Evolutionary conservation across 2,797 vertebrate species (phyloP), one percentile per base, ranked within the genome.

Genomic region (Urophycis tenuis): DNA sequence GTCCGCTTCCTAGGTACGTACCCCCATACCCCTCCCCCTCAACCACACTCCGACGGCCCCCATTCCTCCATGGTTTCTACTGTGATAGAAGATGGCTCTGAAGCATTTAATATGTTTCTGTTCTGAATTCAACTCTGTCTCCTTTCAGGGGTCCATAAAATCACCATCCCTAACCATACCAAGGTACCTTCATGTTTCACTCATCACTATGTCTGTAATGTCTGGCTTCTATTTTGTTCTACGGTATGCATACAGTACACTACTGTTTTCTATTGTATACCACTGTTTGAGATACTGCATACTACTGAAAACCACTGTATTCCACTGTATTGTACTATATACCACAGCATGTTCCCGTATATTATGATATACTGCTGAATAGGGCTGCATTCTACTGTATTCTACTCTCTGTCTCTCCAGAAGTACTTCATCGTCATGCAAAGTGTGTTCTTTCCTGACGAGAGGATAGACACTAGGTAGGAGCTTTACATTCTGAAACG

Each of bases 391-490:
- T 12, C 12, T 41, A 41, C 39, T 15, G 39, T 14, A 41, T 25
- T 22, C 22, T 60, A 60, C 53, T 60, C 22, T n/a, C n/a, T 60
- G 83, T 34, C 70, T 49, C 81, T 75, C 64, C 82, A 95, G 94
- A 93, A 86, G 75, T 95, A 95, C 87, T 95, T 95, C 82, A 92
- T 95, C 69, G 83, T 95, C 84, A 95, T 95, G 94, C 93, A 94
- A 85, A 95, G 92, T 45, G 86, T 95, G 74, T 95, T 95, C 82
- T 95, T 93, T 69, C 94, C 94, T 0, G 86, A 93, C 0, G 89
- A 93, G 64, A 90, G 92, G 83, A 94, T 95, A 81, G 74, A 85
- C 0, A 86, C 90, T 15, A 91, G 93, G 95, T 6, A 53, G 49
- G 45, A 49, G 45, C 45, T 22, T 5, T 45, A 17, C 14, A n/a